phyloP scores from a whole-genome alignment of 1,140 invertebrate species.

The Gonatopus flavifemur region DNA sequence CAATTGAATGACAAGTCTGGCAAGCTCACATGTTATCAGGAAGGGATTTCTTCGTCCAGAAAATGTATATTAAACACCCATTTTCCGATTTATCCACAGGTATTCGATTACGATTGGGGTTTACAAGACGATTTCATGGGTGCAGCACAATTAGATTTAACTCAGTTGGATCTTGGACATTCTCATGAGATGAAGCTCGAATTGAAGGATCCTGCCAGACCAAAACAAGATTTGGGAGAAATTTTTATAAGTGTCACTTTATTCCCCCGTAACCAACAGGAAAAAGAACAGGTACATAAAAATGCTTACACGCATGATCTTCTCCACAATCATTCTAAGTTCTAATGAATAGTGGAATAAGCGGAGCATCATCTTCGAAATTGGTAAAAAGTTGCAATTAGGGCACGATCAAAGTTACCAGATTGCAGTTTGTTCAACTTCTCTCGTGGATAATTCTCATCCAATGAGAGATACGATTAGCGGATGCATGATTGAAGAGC shows the following conservation, averaged over 20 bases:
- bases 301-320: neutral
- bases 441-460: too few relatives aligned
- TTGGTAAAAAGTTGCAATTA: too few relatives aligned
- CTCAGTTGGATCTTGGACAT: constrained; percentile 80
- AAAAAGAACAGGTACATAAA: constrained; percentile 85
- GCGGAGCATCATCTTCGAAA: neutral
- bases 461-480: too few relatives aligned
- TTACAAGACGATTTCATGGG: constrained; percentile 99
- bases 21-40: too few relatives aligned
- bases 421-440: too few relatives aligned
- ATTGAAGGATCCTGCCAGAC: constrained; percentile 71
- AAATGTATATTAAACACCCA: too few relatives aligned
- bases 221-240: constrained; percentile 75
- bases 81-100: constrained; percentile 59
- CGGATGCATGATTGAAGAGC: too few relatives aligned
- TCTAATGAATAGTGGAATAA: neutral
- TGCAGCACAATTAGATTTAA: constrained; percentile 80
- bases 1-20: too few relatives aligned
- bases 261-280: constrained; percentile 86
- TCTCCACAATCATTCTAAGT: neutral
- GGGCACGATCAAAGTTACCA: too few relatives aligned
- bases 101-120: constrained; percentile 98
- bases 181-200: constrained; percentile 76
- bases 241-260: constrained; percentile 79
- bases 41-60: too few relatives aligned